A percentile compares a stretch with the other conserved stretches of the same genome.
Conservation (phyloP, 2,888 invertebrate genomes). For the Luperina testacea region DNA sequence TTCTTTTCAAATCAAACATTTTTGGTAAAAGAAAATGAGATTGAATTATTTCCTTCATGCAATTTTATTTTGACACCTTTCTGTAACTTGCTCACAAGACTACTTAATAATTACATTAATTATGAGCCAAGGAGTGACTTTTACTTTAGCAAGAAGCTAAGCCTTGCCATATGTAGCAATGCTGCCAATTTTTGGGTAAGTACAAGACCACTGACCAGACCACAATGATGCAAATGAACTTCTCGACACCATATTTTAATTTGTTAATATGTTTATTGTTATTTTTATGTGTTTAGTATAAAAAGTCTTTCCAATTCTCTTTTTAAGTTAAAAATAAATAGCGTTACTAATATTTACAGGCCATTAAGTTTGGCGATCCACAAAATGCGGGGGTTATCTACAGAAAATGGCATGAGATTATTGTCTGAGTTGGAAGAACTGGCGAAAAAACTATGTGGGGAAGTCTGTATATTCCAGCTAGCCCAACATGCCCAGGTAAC, state of each 20-base stretch:
- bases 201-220: neutral
- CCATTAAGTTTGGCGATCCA: slow-evolving; percentile 92
- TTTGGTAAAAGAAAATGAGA: neutral
- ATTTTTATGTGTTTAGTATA: neutral
- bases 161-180: neutral
- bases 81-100: neutral
- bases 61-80: neutral
- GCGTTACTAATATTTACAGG: slow-evolving; percentile 81
- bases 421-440: slow-evolving; percentile 90
- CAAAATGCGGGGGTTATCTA: slow-evolving; percentile 95
- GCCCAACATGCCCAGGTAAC: slow-evolving; percentile 93
- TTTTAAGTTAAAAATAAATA: neutral
- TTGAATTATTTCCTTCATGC: neutral
- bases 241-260: neutral
- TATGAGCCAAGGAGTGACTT: neutral
- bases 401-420: slow-evolving; percentile 91
- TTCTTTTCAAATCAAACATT: neutral
- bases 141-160: neutral
- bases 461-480: slow-evolving; percentile 96
- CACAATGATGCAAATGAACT: neutral
- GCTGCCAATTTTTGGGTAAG: neutral
- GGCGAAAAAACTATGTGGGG: slow-evolving; percentile 91
- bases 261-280: neutral
- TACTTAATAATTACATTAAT: neutral
- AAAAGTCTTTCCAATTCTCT: neutral